Evolutionary conservation across 2,113 vertebrate species (phyloP), one percentile per base, ranked within the genome.

Genomic region (Parus major): DNA sequence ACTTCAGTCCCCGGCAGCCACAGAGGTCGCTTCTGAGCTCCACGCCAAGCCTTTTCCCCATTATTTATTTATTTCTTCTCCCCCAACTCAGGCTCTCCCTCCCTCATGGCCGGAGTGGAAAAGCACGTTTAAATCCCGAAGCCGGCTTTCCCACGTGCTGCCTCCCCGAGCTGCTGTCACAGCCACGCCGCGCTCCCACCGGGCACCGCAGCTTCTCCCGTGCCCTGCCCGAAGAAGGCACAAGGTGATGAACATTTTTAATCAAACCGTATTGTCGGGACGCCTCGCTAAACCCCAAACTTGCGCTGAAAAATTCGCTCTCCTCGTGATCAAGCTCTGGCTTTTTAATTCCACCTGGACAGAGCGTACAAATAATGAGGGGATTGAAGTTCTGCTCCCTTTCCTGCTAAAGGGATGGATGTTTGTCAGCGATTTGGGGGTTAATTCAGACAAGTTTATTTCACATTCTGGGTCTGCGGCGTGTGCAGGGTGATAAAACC

Each of bases 21-120:
- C 68, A 93, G 83, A 83, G 91, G 79, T 93, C 92, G 77, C 47
- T 91, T 65, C 36, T 64, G 88, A 94, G 88, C 90, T 94, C 61
- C 57, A 55, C 66, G 27, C 70, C 84, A 64, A 79, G 39, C 57
- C 4, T 9, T 69, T 49, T 27, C 3, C 4, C 5, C 15, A 19
- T 64, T 39, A 39, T 64, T 71, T 84, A 84, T 89, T 56, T 39
- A 11, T 52, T 63, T 46, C 0, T 41, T 35, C 82, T 5, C 16
- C 55, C 69, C 49, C 68, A 22, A 6, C 39, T 15, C 31, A n/a
- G 42, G 47, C 59, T 65, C 77, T 88, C 80, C 55, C 61, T 79
- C 90, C 86, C 84, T 92, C 71, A 47, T 90, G 89, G 85, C 63
- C 65, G 15, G 78, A 92, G 86, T 86, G 75, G 52, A 59, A 75